Percentiles rank a stretch among this genome's conserved stretches.
Conservation (phyloP, 2,888 invertebrate species). For the Cantharis flavilabris region DNA sequence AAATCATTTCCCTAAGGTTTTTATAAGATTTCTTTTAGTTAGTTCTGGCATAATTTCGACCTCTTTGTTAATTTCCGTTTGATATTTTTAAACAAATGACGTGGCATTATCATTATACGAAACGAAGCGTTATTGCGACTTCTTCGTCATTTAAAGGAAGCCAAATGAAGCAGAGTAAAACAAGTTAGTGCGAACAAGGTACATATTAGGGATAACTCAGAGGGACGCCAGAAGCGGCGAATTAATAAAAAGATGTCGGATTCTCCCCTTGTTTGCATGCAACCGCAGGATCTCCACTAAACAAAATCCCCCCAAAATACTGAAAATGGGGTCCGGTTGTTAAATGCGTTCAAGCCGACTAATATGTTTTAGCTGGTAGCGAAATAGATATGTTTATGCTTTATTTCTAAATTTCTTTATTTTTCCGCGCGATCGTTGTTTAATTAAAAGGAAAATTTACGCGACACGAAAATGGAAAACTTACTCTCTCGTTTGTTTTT, state of each 20-base stretch:
- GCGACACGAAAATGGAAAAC: background rate
- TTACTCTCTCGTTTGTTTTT: background rate
- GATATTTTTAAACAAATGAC: conserved; percentile 8
- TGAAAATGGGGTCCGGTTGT: conserved; percentile 22
- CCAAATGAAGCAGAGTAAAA: conserved; percentile 35
- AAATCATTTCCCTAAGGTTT: background rate
- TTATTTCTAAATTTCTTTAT: background rate
- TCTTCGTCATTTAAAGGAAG: conserved; percentile 15
- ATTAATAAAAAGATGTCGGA: conserved; percentile 43
- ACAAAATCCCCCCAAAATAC: conserved; percentile 18
- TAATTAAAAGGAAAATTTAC: background rate
- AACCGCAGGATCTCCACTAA: conserved; percentile 33
- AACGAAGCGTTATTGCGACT: conserved; percentile 9
- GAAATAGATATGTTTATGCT: background rate
- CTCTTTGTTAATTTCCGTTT: conserved; percentile 7
- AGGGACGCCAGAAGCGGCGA: conserved; percentile 31
- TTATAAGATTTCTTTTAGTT: background rate
- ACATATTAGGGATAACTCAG: conserved; percentile 28
- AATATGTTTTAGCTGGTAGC: conserved; percentile 9
- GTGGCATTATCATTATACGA: conserved; percentile 20
- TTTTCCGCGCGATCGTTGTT: background rate
- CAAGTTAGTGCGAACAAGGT: conserved; percentile 39
- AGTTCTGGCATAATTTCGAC: background rate
- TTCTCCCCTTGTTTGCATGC: conserved; percentile 41
- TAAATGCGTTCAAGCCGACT: conserved; percentile 15